Base-by-base conservation (phyloP, 2,113 vertebrate species). In the Calyptomena viridis region DNA sequence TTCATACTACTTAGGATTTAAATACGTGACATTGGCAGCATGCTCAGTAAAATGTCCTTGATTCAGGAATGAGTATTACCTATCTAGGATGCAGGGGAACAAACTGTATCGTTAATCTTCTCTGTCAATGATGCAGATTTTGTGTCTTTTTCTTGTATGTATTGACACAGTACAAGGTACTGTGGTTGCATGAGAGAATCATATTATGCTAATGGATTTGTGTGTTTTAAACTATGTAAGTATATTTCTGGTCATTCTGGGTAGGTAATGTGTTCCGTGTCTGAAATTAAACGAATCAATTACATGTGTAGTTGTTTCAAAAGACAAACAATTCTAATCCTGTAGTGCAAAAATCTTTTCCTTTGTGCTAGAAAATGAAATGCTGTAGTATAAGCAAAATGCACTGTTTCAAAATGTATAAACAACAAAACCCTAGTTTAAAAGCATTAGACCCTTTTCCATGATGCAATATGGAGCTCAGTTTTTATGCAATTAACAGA, bases 401-500 rank as follows among this genome's bases (percentile, higher is more conserved):
- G 22, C 5, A 25, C 11, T 47, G 20, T 56, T 82, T 53, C 19
- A 68, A 75, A 78, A 52, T 30, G 4, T 47, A 17, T 78, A 73
- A 71, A 27, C 58, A 78, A 44, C 25, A 94, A 58, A 89, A 5
- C 5, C 2, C 5, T 76, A 33, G n/a, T 76, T 87, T 82, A 73
- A 93, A 91, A 91, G 37, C 20, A 35, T 71, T 87, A 85, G 31
- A 56, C 11, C 9, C 3, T 91, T 86, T 89, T 81, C 39, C 21
- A 30, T 87, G 90, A 69, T 73, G 44, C n/a, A 78, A 49, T 68
- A 66, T 39, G 66, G 23, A 73, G 25, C 31, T 82, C 50, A 58
- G 18, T 53, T 94, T 92, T 96, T 85, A 53, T 79, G 25, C 82
- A 79, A 74, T 94, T 89, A 81, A 35, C 27, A 80, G 55, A 83